These are phyloP conservation scores for Pantherophis alleghaniensis DNA, from an alignment of 2,797 vertebrate species.

Conservation along the genomic window DNA sequence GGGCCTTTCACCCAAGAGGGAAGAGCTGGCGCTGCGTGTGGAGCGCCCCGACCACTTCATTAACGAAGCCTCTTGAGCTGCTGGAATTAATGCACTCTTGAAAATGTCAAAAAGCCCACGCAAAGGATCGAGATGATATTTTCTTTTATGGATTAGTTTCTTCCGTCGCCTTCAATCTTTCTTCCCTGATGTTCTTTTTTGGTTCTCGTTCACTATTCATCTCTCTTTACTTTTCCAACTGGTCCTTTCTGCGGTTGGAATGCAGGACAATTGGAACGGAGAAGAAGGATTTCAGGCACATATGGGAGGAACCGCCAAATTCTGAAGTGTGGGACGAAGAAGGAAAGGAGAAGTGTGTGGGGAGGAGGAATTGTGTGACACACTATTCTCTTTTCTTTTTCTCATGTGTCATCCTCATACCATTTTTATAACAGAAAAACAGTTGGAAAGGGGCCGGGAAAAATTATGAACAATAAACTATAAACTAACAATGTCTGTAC, in stretches of 20 bases:
- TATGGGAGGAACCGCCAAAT: slow-evolving; percentile 51
- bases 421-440: not conserved
- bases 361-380: not conserved
- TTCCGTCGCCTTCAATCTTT: slow-evolving; percentile 43
- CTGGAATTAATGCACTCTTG: slow-evolving; percentile 63
- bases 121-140: slow-evolving; percentile 64
- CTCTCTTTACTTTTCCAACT: slow-evolving; percentile 57
- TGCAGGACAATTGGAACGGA: slow-evolving; percentile 55
- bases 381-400: slow-evolving; percentile 26
- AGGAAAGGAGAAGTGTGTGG: slow-evolving; percentile 32
- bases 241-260: slow-evolving; percentile 45
- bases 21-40: slow-evolving; percentile 50
- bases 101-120: slow-evolving; percentile 66
- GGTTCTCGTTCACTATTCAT: slow-evolving; percentile 28
- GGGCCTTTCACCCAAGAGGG: slow-evolving; percentile 56
- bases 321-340: slow-evolving; percentile 33
- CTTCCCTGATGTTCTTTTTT: slow-evolving; percentile 55
- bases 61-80: slow-evolving; percentile 64
- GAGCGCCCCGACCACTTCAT: slow-evolving; percentile 66
- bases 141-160: slow-evolving; percentile 67
- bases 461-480: too few relatives aligned
- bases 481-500: too few relatives aligned
- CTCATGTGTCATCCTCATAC: slow-evolving; percentile 31
- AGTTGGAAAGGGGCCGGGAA: not conserved
- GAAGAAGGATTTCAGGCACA: slow-evolving; percentile 55